Base-by-base conservation (phyloP, 2,888 invertebrate genomes). In the Uropetala carovei region DNA sequence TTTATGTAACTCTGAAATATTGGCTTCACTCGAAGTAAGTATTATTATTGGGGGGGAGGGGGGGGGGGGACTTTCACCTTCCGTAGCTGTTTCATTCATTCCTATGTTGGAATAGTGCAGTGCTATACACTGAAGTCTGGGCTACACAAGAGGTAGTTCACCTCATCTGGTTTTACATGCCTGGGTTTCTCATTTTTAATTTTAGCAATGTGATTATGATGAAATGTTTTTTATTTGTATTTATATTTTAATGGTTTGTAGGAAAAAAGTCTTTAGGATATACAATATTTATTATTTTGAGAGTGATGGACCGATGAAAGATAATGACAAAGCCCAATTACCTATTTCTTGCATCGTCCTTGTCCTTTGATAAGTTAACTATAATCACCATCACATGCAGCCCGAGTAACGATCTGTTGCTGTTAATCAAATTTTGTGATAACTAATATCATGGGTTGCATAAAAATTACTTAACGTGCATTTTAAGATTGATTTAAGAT, bases 201-300 rank as follows among this genome's bases (percentile, higher is more conserved):
- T 89, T 43, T n/a, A 64, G 43, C 30, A 89, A n/a, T 89, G 86
- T 86, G 89, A 89, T 89, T 60, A 60, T 10, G 9, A 43, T 64
- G 86, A 60, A 1, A 27, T 75, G 22, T 75, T 75, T 75, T 7
- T 30, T 89, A 89, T 64, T 64, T 89, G 22, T 89, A 89, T 89
- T 64, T 86, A 85, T 85, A 60, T 86, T 43, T 89, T 43, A 89
- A 89, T 64, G 89, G 64, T 68, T 83, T 43, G 18, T 43, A 43
- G 89, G 89, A 89, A 64, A n/a, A 68, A 9, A 58, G 43, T 43
- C 43, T 85, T 57, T 59, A 43, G 64, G 64, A 27, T 59, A 22
- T 86, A 59, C 16, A 43, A 27, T 89, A 56, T 56, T 89, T 89
- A 89, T 89, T 89, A 30, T 86, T 82, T 89, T 89, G n/a, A 75